A percentile compares a stretch with the other conserved stretches of the same genome.
Conservation (phyloP, 35 echinoderm and acorn worm genomes). For the Antedon bifida region DNA sequence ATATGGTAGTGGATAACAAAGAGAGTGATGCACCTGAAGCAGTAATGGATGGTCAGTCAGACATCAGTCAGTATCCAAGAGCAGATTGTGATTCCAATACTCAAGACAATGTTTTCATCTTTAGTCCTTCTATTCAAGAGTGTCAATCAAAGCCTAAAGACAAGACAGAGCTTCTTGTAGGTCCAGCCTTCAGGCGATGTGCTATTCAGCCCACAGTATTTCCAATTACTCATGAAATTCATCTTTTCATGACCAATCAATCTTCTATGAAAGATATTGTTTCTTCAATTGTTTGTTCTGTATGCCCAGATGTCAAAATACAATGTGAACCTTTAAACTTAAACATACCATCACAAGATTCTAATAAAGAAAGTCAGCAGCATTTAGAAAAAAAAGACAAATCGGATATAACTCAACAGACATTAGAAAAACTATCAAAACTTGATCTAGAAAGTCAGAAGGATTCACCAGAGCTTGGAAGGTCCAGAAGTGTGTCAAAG, state of each 20-base stretch:
- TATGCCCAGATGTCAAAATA: not conserved
- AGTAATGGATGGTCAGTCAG: no score
- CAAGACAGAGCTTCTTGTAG: not conserved
- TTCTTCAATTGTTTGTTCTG: not conserved
- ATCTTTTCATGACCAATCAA: not conserved
- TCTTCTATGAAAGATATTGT: not conserved
- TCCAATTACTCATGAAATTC: slow-evolving; percentile 49
- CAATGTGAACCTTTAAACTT: not conserved
- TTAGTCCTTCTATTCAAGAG: not conserved
- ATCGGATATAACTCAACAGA: not conserved
- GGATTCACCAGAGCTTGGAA: not conserved
- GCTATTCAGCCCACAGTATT: not conserved
- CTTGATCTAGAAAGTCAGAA: not conserved
- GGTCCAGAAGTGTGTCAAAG: not conserved
- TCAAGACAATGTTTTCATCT: no score
- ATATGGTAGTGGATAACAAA: no score
- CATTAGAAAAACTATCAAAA: not conserved
- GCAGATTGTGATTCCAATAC: no score
- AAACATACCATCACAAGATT: not conserved
- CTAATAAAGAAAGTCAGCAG: not conserved
- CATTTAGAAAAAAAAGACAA: not conserved
- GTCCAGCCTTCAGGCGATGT: slow-evolving; percentile 19
- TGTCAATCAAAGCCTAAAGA: not conserved
- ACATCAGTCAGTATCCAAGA: no score
- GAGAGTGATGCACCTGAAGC: no score